These are phyloP conservation scores for Neofelis nebulosa DNA, from an alignment of 2,113 vertebrate genomes.

Conservation along the genomic window DNA sequence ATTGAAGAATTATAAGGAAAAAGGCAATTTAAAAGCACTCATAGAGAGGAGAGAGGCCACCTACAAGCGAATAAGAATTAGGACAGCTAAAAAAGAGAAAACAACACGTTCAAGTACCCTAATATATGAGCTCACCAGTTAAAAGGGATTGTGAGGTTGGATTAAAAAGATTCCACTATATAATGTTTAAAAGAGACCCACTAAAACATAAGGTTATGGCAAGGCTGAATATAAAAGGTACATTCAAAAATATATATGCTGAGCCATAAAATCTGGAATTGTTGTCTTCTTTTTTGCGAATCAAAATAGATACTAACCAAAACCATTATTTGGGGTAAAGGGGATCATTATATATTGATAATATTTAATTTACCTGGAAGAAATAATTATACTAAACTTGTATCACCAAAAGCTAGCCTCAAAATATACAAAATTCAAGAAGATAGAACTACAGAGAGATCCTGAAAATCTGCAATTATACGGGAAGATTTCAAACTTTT, in stretches of 20 bases:
- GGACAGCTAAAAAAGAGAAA: neutral
- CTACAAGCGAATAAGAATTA: neutral
- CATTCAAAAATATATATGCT: neutral
- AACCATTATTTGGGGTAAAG: neutral
- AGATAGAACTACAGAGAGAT: neutral
- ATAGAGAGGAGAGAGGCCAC: neutral
- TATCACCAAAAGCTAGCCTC: neutral
- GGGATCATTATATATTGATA: neutral
- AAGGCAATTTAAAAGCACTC: neutral
- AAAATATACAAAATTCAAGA: constrained; percentile 29
- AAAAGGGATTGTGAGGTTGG: neutral
- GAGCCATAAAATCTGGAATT: neutral
- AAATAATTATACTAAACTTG: constrained; percentile 20
- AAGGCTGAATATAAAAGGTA: neutral
- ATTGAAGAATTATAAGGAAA: neutral
- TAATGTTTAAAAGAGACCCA: neutral
- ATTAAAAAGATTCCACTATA: neutral
- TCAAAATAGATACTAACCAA: constrained; percentile 21
- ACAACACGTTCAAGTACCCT: neutral
- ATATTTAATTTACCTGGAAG: neutral
- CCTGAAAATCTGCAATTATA: neutral
- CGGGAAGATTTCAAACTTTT: neutral
- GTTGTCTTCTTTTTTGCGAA: neutral
- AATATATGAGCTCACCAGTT: neutral
- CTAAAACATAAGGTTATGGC: neutral